Evolutionary conservation across 2,797 vertebrate species (phyloP).

Genomic region (Neomorphus geoffroyi): DNA sequence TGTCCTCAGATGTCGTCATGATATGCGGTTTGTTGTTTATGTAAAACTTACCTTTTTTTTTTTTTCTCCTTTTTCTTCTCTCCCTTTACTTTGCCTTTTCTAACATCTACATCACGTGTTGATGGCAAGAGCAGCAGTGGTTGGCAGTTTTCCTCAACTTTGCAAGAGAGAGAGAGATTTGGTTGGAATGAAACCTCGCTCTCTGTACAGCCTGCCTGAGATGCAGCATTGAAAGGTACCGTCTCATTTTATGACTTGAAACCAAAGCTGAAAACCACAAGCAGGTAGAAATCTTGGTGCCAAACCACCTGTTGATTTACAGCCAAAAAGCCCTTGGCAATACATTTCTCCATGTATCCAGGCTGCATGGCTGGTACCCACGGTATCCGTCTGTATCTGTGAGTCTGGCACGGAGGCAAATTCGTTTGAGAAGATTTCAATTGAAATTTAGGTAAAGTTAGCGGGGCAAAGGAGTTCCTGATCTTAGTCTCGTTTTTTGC

Average conservation of each 20-base stretch:
- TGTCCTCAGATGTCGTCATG: conserved; percentile 47
- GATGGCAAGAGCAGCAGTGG: conserved; percentile 65
- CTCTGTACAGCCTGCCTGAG: conserved; percentile 62
- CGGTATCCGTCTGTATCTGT: background rate
- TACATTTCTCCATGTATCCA: background rate
- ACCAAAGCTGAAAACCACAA: conserved; percentile 63
- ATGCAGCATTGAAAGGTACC: conserved; percentile 76
- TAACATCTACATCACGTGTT: conserved; percentile 44
- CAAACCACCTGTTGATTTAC: conserved; percentile 71
- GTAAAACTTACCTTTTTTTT: conserved; percentile 59
- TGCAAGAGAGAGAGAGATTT: conserved; percentile 54
- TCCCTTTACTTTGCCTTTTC: conserved; percentile 51
- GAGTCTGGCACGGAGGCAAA: conserved; percentile 12
- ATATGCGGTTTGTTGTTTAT: conserved; percentile 54
- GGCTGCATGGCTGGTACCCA: conserved; percentile 7
- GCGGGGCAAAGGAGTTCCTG: background rate
- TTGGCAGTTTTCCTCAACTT: conserved; percentile 68
- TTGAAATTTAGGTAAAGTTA: conserved; percentile 1
- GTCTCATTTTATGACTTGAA: conserved; percentile 67
- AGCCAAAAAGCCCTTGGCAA: conserved; percentile 52
- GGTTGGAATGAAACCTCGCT: conserved; percentile 73
- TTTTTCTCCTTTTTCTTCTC: conserved; percentile 54
- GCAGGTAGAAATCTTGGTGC: conserved; percentile 43
- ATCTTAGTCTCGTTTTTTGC: background rate
- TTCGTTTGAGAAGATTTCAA: background rate